A percentile compares a stretch with the other conserved stretches of the same genome.
Conservation (phyloP, 2,888 invertebrate species). For the Conus canariensis region DNA sequence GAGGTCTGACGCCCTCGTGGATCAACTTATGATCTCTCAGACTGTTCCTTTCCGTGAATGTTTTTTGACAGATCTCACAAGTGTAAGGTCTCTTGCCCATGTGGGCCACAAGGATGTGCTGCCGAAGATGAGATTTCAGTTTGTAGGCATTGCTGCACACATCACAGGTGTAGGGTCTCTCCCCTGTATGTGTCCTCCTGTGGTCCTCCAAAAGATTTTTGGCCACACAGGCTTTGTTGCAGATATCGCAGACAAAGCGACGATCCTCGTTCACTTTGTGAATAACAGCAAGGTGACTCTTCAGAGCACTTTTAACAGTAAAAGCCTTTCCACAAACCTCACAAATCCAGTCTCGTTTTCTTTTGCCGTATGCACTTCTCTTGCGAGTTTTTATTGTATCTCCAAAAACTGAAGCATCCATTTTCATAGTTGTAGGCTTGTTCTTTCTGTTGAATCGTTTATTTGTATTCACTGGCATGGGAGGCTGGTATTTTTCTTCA, state of each 20-base stretch:
- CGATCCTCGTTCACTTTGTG: neutral
- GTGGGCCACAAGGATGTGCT: constrained; percentile 34
- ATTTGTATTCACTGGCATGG: neutral
- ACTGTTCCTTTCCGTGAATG: constrained; percentile 1
- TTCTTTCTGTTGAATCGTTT: neutral
- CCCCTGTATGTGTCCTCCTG: constrained; percentile 30
- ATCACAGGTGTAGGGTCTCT: constrained; percentile 20
- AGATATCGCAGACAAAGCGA: constrained; percentile 20
- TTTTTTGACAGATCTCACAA: constrained; percentile 21
- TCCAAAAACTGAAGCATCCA: neutral
- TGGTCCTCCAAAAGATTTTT: constrained; percentile 8
- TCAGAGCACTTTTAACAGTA: neutral
- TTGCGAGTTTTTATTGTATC: neutral
- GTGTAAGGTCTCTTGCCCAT: neutral
- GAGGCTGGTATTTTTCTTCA: neutral
- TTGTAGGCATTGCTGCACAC: constrained; percentile 39
- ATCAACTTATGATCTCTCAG: constrained; percentile 28
- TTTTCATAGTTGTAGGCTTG: neutral
- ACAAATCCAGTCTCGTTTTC: neutral
- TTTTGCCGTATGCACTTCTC: neutral
- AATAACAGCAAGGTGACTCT: neutral
- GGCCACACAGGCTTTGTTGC: neutral
- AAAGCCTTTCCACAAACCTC: neutral
- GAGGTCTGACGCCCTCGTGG: constrained; percentile 35
- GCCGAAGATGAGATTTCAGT: constrained; percentile 17